Evolutionary conservation across 2,113 vertebrate species (phyloP), one percentile per base, ranked within the genome.

Genomic region (Chaetops frenatus): DNA sequence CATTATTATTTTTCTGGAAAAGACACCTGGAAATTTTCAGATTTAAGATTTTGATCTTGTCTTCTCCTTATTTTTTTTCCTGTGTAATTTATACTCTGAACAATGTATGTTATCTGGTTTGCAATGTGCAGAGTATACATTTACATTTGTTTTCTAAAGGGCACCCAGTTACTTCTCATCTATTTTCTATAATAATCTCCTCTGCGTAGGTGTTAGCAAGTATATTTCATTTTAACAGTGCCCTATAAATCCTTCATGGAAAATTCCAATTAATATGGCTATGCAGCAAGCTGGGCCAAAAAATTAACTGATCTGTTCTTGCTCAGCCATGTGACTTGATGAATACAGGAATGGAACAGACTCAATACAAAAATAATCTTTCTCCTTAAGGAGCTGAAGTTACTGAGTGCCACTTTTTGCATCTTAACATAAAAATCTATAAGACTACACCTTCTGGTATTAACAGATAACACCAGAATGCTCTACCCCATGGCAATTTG

Each of bases 371-470:
- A 97, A 97, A 97, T 94, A 88, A 58, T 76, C 33, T 66, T 96
- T 96, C 91, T 94, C 67, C 92, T 95, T 85, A 95, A 95, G 97
- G 83, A 96, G 76, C 87, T 87, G 76, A 95, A 94, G 92, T 96
- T 96, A 88, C 91, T 12, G 44, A 92, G 83, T 96, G 94, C 96
- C 95, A 95, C 89, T 96, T 61, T 98, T 97, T 97, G 97, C 97
- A 97, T 97, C 97, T 97, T 97, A 96, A 97, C 95, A 95, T 96
- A 95, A 97, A 96, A 97, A 97, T 98, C 96, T 97, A 88, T 96
- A 96, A 95, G 88, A 61, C 83, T 96, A 89, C 95, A 91, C 94
- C 96, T 97, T 97, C 97, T 98, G 97, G 95, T 97, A 65, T 86
- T 95, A 94, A 96, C 94, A 97, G 97, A 98, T 97, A 98, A 97